A percentile compares a stretch with the other conserved stretches of the same genome.
Conservation (phyloP, 2,113 vertebrate species). For the Myrmecobius fasciatus region DNA sequence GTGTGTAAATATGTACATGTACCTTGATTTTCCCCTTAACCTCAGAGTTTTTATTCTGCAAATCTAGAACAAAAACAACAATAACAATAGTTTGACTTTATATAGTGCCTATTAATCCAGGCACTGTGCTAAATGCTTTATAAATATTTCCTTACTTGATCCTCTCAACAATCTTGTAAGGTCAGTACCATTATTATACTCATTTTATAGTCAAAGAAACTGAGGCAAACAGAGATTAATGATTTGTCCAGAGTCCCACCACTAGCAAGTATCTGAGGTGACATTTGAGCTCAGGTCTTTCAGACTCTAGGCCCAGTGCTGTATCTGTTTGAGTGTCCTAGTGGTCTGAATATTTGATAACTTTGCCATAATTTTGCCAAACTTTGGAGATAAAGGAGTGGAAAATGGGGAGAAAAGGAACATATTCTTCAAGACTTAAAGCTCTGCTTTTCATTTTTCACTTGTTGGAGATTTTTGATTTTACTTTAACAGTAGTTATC, state of each 20-base stretch:
- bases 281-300: neutral
- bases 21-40: neutral
- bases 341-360: neutral
- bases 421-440: neutral
- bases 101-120: neutral
- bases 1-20: neutral
- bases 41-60: neutral
- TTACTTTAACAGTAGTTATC: slow-evolving; percentile 31
- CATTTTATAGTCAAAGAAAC: neutral
- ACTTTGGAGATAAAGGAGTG: neutral
- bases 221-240: neutral
- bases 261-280: too few species aligned
- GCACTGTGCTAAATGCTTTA: neutral
- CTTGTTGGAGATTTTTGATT: slow-evolving; percentile 6
- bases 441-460: slow-evolving; percentile 40
- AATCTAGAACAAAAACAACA: neutral
- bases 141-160: neutral
- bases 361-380: neutral
- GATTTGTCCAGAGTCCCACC: neutral
- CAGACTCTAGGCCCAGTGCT: neutral
- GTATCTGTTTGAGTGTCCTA: neutral
- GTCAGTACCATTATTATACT: neutral
- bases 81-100: neutral
- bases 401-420: neutral
- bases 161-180: neutral